Evolutionary conservation across 2,797 vertebrate species (phyloP), one percentile per base, ranked within the genome.

Genomic region (Microchirus variegatus): DNA sequence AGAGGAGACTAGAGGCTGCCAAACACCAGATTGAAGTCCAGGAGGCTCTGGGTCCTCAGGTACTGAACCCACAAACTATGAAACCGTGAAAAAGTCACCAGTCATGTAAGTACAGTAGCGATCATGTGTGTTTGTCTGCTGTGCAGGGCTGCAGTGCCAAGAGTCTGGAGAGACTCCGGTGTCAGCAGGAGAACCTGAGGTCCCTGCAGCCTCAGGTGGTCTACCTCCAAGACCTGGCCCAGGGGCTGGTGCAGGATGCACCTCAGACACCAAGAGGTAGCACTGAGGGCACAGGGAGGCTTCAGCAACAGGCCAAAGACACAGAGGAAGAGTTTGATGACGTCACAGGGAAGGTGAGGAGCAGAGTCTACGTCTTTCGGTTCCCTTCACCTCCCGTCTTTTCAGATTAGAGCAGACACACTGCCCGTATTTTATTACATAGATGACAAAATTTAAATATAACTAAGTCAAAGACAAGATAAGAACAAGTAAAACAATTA

Each of bases 11-110:
- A 40, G 97, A 99, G 84, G 95, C 94, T 12, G 94, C 97, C 0
- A 96, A 92, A 69, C 97, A 99, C 81, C 96, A 99, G 79, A 92
- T 99, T 41, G 96, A 99, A 79, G 96, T 99, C 62, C 97, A 98
- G 42, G 96, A 99, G 51, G 95, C 98, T 0, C 85, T 99, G 0
- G 97, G 98, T 26, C 93, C 96, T 0, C 93, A 91, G 89, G 90
- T 91, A 70, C 37, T 15, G 9, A n/a, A 57, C 47, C 14, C 19
- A 2, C 9, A 17, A 31, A 18, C 1, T 16, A 44, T 9, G 22
- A 18, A 18, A 5, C 14, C 1, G 13, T 9, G 14, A 31, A 14
- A 14, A 17, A 1, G 10, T 18, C 3, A 15, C 10, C 8, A 14
- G 8, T 14, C 8, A 5, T 14, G 26, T 46, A 9, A 17, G 2